Percentiles rank a stretch among this genome's conserved stretches.
These are phyloP conservation scores for Damaliscus lunatus DNA, from an alignment of 2,113 vertebrate species.

Conservation along the genomic window DNA sequence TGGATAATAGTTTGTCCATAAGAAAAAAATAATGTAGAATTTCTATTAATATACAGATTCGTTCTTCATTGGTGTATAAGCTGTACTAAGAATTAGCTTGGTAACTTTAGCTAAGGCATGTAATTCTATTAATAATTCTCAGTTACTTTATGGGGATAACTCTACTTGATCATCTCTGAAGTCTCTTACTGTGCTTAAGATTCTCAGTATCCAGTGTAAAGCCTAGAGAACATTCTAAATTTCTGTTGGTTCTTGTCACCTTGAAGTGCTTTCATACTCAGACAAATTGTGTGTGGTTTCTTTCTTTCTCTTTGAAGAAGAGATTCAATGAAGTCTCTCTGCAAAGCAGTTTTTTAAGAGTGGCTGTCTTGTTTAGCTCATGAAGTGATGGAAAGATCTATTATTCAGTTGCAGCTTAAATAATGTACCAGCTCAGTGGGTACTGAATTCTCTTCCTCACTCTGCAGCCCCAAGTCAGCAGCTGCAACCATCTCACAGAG, in stretches of 20 bases:
- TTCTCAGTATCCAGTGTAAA: background rate
- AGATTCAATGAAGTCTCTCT: background rate
- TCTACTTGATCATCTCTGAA: background rate
- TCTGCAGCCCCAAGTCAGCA: background rate
- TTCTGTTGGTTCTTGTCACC: background rate
- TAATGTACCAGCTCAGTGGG: background rate
- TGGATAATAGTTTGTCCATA: background rate
- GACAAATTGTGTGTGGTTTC: background rate
- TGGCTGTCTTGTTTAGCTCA: background rate
- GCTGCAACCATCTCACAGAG: background rate
- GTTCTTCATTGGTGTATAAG: background rate
- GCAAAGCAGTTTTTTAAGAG: background rate
- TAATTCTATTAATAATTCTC: background rate
- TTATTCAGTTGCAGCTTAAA: constrained; percentile 67
- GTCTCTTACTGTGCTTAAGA: background rate
- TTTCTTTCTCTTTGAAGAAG: background rate
- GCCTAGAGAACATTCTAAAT: background rate
- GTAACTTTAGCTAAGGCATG: background rate
- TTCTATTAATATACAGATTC: background rate
- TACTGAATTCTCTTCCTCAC: background rate
- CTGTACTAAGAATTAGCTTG: background rate
- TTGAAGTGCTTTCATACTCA: background rate
- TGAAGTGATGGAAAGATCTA: background rate
- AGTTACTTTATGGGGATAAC: background rate
- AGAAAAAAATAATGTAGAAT: background rate